Evolutionary conservation across 2,797 vertebrate species (phyloP), one percentile per base, ranked within the genome.

Genomic region (Leucoraja ocellata): DNA sequence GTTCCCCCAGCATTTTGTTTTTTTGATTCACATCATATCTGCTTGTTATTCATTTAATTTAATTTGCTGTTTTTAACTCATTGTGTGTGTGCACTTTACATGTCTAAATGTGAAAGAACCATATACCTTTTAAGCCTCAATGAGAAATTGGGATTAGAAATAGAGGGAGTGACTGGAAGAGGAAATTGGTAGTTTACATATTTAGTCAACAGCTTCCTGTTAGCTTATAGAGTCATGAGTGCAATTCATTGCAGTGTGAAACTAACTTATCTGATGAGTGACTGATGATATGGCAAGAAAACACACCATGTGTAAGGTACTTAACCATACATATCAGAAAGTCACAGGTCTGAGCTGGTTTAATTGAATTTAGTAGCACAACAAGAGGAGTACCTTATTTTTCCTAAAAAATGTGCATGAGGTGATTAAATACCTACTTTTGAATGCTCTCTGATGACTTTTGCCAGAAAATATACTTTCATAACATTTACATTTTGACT

Each of bases 311-410:
- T 68, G 84, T 63, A 88, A 32, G 61, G n/a, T 65, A 88, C 61
- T 84, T 84, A 58, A 16, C 61, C 13, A 65, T 68, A 68, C n/a
- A 88, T n/a, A 88, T 88, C 84, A 88, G 84, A 88, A 88, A 9
- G 63, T 88, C 61, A 32, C 61, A 68, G 28, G 61, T 36, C 61
- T 14, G 61, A 65, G 16, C 6, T 65, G 63, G 61, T 36, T 88
- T 88, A 36, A 32, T 63, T 68, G 84, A 88, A 32, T 63, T 88
- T 36, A 6, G 2, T 65, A 28, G 32, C n/a, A 21, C 16, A 36
- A 21, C 16, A 36, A 7, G 3, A 63, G 58, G 54, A 16, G 28
- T 88, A 63, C n/a, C 32, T 21, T 73, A 21, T 23, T 73, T 73
- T 21, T 14, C n/a, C 68, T 68, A 32, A 21, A 32, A 58, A 68